Conservation (phyloP, 2,797 vertebrate genomes). For the Enteromius mattozi region DNA sequence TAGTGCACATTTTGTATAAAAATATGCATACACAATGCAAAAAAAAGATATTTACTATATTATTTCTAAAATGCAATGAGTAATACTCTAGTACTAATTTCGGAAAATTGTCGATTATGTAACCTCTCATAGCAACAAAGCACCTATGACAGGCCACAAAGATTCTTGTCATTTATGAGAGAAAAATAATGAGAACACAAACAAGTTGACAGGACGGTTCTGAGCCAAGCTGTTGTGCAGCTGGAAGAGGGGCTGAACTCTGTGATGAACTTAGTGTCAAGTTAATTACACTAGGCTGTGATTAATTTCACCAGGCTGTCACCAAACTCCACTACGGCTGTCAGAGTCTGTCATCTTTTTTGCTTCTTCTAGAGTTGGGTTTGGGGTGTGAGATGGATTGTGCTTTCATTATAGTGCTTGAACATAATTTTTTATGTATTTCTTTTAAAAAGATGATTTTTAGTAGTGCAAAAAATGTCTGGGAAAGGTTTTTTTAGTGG, state of each 20-base stretch:
- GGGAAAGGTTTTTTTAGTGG: neutral
- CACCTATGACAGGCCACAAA: neutral
- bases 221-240: neutral
- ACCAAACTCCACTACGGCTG: neutral
- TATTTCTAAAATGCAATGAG: neutral
- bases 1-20: neutral
- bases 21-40: neutral
- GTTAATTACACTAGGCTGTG: conserved; percentile 32
- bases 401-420: neutral
- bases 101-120: neutral
- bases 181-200: conserved; percentile 9
- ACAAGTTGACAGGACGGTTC: neutral
- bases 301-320: conserved; percentile 30
- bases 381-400: neutral
- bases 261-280: conserved; percentile 28
- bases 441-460: neutral
- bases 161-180: neutral
- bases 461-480: neutral
- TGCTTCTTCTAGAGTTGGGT: neutral
- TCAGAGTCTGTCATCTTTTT: neutral
- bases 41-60: neutral
- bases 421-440: neutral
- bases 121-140: neutral
- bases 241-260: conserved; percentile 14
- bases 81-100: neutral